Conservation (phyloP, 2,113 vertebrate genomes). For the Pterophyllum scalare region DNA sequence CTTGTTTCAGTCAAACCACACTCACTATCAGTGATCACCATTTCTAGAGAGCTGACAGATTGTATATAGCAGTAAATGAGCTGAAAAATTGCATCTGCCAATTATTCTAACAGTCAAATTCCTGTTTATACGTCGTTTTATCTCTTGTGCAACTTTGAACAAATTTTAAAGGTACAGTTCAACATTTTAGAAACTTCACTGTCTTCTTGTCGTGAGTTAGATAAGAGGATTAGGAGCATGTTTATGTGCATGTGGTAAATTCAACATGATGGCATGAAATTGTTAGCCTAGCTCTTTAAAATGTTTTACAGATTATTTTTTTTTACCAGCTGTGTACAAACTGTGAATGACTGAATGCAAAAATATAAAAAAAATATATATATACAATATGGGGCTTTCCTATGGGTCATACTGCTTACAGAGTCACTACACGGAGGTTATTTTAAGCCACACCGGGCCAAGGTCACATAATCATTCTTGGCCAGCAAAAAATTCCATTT, state of each 20-base stretch:
- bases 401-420: neutral
- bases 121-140: neutral
- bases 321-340: neutral
- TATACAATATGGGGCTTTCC: neutral
- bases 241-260: neutral
- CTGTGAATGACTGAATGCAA: neutral
- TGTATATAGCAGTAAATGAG: too few species aligned
- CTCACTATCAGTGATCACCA: too few species aligned
- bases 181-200: neutral
- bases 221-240: neutral
- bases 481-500: conserved; percentile 31
- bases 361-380: neutral
- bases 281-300: neutral
- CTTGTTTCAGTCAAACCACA: too few species aligned
- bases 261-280: neutral
- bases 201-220: neutral
- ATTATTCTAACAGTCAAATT: too few species aligned
- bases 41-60: too few species aligned
- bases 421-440: neutral
- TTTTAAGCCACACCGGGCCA: conserved; percentile 16
- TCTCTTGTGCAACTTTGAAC: neutral
- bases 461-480: conserved; percentile 26
- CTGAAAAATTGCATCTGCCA: too few species aligned
- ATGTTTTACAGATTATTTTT: neutral
- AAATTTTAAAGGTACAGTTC: neutral